These are phyloP conservation scores for Glossophaga mutica DNA, from an alignment of 2,797 vertebrate genomes.

Conservation along the genomic window DNA sequence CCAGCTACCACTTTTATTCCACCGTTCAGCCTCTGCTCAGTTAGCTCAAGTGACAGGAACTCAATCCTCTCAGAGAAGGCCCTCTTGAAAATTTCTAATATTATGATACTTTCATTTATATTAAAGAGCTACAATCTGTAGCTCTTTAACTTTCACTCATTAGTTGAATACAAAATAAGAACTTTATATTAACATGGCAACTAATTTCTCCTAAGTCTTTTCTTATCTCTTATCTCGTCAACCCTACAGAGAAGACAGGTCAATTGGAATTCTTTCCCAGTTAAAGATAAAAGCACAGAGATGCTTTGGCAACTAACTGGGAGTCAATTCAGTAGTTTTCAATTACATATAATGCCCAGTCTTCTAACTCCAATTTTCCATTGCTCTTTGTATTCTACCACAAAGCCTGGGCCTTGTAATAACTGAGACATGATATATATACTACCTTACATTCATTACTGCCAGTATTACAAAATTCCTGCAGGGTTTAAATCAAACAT, in stretches of 20 bases:
- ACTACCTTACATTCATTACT: background rate
- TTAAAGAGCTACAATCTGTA: background rate
- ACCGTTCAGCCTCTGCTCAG: background rate
- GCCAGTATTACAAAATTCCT: background rate
- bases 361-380: background rate
- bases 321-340: background rate
- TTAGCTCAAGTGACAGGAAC: background rate
- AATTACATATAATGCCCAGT: background rate
- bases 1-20: background rate
- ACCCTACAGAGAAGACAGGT: background rate
- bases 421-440: background rate
- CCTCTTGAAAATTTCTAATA: background rate
- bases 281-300: background rate
- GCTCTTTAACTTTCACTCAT: background rate
- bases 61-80: background rate
- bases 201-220: conserved; percentile 3
- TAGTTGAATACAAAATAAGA: background rate
- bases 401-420: background rate
- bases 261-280: background rate
- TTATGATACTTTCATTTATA: background rate
- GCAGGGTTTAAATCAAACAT: background rate
- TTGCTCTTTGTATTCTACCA: background rate
- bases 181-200: background rate
- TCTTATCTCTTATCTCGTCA: background rate
- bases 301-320: background rate